A percentile compares a stretch with the other conserved stretches of the same genome.
phyloP scores from a whole-genome alignment of 2,113 vertebrate genomes.

The Lonchura striata region DNA sequence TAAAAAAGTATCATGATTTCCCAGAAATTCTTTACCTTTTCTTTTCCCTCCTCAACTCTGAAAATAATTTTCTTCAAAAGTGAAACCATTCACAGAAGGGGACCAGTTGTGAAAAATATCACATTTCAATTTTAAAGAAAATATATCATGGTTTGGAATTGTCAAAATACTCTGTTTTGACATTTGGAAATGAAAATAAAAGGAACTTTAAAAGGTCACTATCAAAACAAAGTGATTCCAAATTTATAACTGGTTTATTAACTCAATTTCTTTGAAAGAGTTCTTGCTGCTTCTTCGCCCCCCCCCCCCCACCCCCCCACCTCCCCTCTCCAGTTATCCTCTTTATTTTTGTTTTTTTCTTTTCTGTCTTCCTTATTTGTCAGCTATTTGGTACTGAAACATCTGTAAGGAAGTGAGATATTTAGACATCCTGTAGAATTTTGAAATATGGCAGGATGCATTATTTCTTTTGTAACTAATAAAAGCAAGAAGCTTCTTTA shows the following conservation, averaged over 20 bases:
- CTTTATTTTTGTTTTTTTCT: accelerated
- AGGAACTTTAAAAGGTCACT: slow-evolving; percentile 28
- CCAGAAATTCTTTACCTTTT: neutral
- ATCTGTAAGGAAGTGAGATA: neutral
- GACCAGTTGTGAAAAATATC: neutral
- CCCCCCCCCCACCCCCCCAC: too few species aligned
- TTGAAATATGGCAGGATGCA: neutral
- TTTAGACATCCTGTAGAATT: neutral
- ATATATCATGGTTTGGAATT: neutral
- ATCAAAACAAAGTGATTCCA: neutral
- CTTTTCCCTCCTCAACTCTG: neutral
- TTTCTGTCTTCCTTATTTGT: neutral
- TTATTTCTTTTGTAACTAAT: neutral
- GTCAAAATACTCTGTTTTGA: slow-evolving; percentile 3
- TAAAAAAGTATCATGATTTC: neutral
- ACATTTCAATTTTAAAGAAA: neutral
- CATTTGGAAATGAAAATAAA: slow-evolving; percentile 45
- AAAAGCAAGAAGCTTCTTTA: neutral
- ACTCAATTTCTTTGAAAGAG: neutral
- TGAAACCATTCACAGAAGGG: neutral
- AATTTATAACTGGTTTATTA: neutral
- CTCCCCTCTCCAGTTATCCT: accelerated
- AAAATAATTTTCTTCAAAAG: neutral
- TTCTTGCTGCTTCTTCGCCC: neutral
- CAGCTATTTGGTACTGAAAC: neutral